Conservation (phyloP, 2,113 vertebrate genomes). For the Oreochromis tanganicae region DNA sequence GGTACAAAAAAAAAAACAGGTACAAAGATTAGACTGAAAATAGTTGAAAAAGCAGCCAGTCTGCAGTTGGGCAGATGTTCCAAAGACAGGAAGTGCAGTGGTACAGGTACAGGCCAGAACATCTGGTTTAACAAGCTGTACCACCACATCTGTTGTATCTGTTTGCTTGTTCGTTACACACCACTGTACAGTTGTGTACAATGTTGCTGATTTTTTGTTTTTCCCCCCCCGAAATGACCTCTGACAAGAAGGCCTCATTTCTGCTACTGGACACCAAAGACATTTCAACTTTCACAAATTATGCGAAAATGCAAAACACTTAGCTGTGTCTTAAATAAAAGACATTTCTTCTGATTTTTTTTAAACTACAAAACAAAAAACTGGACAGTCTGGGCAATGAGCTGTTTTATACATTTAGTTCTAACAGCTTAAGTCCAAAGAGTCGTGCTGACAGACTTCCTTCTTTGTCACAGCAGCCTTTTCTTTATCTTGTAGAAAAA, state of each 20-base stretch:
- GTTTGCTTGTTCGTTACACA: neutral
- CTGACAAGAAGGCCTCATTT: rapidly evolving
- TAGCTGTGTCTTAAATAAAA: neutral
- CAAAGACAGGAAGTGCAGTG: neutral
- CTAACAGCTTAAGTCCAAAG: neutral
- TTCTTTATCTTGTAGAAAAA: neutral
- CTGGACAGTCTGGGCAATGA: neutral
- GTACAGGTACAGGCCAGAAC: neutral
- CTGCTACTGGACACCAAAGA: neutral
- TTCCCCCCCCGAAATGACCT: neutral
- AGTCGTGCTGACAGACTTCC: neutral
- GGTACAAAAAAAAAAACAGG: neutral
- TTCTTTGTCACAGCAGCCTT: neutral
- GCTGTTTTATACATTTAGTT: rapidly evolving
- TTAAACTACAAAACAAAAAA: neutral
- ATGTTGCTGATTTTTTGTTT: neutral
- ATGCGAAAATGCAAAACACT: neutral
- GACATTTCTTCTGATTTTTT: rapidly evolving
- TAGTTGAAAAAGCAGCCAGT: too few species aligned
- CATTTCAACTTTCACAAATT: neutral
- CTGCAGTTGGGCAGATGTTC: neutral
- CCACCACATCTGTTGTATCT: neutral
- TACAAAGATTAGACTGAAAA: too few species aligned
- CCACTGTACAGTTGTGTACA: neutral
- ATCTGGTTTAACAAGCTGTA: neutral